Percentiles rank a stretch among this genome's conserved stretches.
Evolutionary conservation across 2,888 invertebrate genomes (phyloP).

Genomic region (Temnothorax unifasciatus): DNA sequence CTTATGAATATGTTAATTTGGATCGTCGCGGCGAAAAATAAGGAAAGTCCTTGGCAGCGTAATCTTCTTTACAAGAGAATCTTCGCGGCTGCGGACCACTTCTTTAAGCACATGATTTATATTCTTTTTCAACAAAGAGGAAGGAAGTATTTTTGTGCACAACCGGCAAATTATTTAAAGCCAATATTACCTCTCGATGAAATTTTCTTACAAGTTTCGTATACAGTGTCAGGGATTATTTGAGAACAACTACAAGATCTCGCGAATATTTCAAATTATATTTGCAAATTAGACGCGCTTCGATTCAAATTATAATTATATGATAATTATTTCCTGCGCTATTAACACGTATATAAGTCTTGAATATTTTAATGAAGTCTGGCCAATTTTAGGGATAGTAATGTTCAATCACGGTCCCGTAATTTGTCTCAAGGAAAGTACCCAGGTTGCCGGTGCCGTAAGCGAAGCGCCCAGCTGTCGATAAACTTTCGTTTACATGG

Average conservation of each 20-base stretch:
- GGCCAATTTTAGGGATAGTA: constrained; percentile 44
- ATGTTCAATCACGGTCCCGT: constrained; percentile 56
- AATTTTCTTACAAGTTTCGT: constrained; percentile 34
- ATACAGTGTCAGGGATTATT: not conserved
- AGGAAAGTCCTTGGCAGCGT: constrained; percentile 71
- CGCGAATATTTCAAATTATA: not conserved
- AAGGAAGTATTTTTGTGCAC: constrained; percentile 59
- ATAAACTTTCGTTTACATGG: constrained; percentile 66
- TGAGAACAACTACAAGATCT: not conserved
- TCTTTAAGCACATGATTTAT: constrained; percentile 74
- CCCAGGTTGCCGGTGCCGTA: not conserved
- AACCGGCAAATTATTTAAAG: constrained; percentile 50
- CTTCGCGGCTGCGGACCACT: constrained; percentile 57
- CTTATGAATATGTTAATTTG: constrained; percentile 76
- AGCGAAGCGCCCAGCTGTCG: constrained; percentile 47
- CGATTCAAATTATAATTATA: constrained; percentile 13
- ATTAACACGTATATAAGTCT: not conserved
- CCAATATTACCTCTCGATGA: constrained; percentile 2
- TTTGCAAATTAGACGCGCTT: constrained; percentile 1
- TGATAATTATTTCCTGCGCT: constrained; percentile 14
- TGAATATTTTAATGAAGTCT: constrained; percentile 35
- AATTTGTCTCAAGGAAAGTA: constrained; percentile 54
- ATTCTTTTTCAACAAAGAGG: constrained; percentile 63
- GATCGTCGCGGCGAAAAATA: constrained; percentile 66
- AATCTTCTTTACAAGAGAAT: constrained; percentile 73